Evolutionary conservation across 2,113 vertebrate genomes (phyloP), one percentile per base, ranked within the genome.

Genomic region (Serilophus lunatus): DNA sequence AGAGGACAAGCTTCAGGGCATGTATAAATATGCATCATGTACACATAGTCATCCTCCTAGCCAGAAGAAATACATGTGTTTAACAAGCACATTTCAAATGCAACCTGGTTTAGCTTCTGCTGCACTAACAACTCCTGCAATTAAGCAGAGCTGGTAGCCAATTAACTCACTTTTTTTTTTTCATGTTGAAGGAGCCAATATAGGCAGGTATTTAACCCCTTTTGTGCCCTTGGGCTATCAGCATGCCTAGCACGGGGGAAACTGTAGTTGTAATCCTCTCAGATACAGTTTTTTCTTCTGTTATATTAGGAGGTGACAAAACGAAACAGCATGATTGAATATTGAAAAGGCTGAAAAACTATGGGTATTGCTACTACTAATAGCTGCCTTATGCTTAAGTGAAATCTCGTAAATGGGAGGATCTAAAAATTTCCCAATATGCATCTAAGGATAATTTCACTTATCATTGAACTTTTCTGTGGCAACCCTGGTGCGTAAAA

Each of bases 341-440:
- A 91, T 69, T 69, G 88, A 88, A 96, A 94, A 95, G 82, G 59
- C 74, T 76, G 64, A 68, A 61, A 80, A 92, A 93, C 71, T 63
- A 72, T 64, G 51, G 72, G 53, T 91, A 95, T 87, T 13, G 68
- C 86, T 92, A 93, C 95, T 96, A 87, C 94, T 96, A 95, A 93
- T 77, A 97, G 80, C 82, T 63, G 94, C 92, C 79, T 86, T 95
- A 95, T 94, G 88, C 88, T 91, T 95, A 92, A 96, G 93, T 86
- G 88, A 92, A 92, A 96, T 82, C 64, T 92, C 86, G 78, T 70
- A 65, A 93, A 89, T 89, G 86, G 92, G 83, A 96, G 83, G 89
- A 92, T 93, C 89, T 95, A 91, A 95, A 95, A 97, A 38, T 66
- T 91, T 89, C 44, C 40, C 75, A 77, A 80, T 82, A 66, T 88